Percentiles rank a stretch among this genome's conserved stretches.
Conservation (phyloP, 2,797 vertebrate genomes). For the Cyclopterus lumpus region DNA sequence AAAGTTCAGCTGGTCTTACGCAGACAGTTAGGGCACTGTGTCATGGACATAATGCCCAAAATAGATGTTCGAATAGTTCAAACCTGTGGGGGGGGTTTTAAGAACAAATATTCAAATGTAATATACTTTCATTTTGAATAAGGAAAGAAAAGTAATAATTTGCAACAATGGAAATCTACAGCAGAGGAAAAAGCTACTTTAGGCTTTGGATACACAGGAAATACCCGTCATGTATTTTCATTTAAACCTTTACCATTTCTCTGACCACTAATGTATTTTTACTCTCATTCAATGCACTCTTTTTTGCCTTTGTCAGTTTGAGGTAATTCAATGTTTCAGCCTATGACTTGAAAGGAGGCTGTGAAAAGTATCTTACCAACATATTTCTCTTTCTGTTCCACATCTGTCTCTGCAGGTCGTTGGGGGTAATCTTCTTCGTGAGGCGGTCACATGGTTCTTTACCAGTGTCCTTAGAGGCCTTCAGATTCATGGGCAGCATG, state of each 20-base stretch:
- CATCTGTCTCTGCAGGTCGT: slow-evolving; percentile 83
- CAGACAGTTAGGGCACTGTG: too few species aligned
- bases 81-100: too few species aligned
- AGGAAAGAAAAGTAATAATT: background rate
- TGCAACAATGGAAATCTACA: background rate
- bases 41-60: too few species aligned
- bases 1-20: too few species aligned
- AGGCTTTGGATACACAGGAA: background rate
- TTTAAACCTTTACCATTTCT: background rate
- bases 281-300: background rate
- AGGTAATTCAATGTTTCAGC: background rate
- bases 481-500: slow-evolving; percentile 95
- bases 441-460: slow-evolving; percentile 94
- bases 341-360: background rate
- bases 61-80: too few species aligned
- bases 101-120: too few species aligned
- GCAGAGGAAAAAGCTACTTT: background rate
- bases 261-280: background rate
- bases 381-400: background rate
- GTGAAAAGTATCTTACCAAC: background rate
- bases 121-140: background rate
- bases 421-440: slow-evolving; percentile 88
- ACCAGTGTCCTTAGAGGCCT: slow-evolving; percentile 91
- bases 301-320: background rate
- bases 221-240: background rate